phyloP scores from a whole-genome alignment of 2,113 vertebrate genomes.

The Tenebrosternarchus preto region DNA sequence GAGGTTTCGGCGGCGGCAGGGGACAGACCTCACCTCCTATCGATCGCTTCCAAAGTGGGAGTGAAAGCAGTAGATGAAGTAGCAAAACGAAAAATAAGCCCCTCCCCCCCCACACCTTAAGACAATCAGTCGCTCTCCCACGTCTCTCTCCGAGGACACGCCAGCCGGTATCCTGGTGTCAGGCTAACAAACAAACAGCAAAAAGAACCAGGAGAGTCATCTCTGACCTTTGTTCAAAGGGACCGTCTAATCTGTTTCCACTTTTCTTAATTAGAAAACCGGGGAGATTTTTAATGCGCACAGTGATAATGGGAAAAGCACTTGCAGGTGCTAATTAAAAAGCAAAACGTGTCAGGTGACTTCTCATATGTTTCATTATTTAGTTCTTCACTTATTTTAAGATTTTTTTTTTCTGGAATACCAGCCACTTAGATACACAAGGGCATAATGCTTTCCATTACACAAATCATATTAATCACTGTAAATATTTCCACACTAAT shows the following conservation, averaged over 20 bases:
- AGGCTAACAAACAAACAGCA: slow-evolving; percentile 68
- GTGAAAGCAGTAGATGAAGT: slow-evolving; percentile 27
- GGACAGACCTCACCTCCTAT: slow-evolving; percentile 29
- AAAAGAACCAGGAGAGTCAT: slow-evolving; percentile 65
- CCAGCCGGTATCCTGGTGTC: slow-evolving; percentile 61
- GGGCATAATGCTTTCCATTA: background rate
- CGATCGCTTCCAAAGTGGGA: slow-evolving; percentile 50
- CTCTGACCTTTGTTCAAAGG: slow-evolving; percentile 81
- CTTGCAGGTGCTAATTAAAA: slow-evolving; percentile 81
- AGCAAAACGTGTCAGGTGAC: slow-evolving; percentile 61
- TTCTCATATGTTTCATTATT: slow-evolving; percentile 66
- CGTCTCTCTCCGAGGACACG: slow-evolving; percentile 62
- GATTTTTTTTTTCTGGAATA: slow-evolving; percentile 14
- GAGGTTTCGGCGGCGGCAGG: background rate
- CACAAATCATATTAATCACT: no score
- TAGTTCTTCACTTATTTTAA: slow-evolving; percentile 53
- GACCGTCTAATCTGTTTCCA: slow-evolving; percentile 79
- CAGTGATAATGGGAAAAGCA: slow-evolving; percentile 77
- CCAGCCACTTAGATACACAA: no score
- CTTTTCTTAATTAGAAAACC: slow-evolving; percentile 82
- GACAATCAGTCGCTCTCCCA: slow-evolving; percentile 65
- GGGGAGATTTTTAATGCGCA: slow-evolving; percentile 72
- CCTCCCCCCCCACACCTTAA: slow-evolving; percentile 39
- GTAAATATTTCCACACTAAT: slow-evolving; percentile 23
- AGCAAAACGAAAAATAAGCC: slow-evolving; percentile 26